Evolutionary conservation across 37 sponge, comb jelly and placozoan genomes (phyloP).

Genomic region (Haliclona indistincta): DNA sequence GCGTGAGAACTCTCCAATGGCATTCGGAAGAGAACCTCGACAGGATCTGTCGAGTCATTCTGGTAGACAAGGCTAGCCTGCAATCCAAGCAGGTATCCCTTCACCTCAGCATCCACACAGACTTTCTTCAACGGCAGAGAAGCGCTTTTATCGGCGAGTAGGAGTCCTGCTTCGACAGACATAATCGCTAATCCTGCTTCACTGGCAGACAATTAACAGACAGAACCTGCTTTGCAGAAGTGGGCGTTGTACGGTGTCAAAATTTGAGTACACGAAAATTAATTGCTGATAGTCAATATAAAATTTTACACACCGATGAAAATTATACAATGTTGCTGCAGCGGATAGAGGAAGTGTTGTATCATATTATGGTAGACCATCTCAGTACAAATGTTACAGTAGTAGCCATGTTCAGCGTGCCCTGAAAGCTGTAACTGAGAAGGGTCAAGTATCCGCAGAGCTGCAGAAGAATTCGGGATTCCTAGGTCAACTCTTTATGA

Average conservation of each 20-base stretch:
- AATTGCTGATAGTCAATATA: not conserved
- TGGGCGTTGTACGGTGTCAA: too few relatives aligned
- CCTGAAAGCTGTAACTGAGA: too few relatives aligned
- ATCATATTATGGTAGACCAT: too few relatives aligned
- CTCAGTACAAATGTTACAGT: too few relatives aligned
- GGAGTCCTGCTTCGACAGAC: not conserved
- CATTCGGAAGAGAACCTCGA: constrained; percentile 52
- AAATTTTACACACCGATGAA: not conserved
- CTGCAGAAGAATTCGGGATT: too few relatives aligned
- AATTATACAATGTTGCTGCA: not conserved
- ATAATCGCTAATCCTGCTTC: not conserved
- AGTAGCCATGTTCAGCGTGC: too few relatives aligned
- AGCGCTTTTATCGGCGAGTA: not conserved
- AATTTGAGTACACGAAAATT: not conserved
- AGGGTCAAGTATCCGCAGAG: too few relatives aligned
- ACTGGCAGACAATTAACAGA: too few relatives aligned
- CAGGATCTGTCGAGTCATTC: constrained; percentile 33
- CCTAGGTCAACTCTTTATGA: too few relatives aligned
- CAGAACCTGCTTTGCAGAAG: too few relatives aligned
- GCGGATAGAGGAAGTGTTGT: too few relatives aligned
- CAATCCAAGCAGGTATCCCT: constrained; percentile 29
- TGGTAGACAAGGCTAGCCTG: constrained; percentile 8
- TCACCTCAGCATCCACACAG: constrained; percentile 13
- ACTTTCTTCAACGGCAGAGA: not conserved
- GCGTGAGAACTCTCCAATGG: constrained; percentile 47